Percentiles rank a stretch among this genome's conserved stretches.
phyloP scores from a whole-genome alignment of 2,888 invertebrate species.

The Rotaria sp. region DNA sequence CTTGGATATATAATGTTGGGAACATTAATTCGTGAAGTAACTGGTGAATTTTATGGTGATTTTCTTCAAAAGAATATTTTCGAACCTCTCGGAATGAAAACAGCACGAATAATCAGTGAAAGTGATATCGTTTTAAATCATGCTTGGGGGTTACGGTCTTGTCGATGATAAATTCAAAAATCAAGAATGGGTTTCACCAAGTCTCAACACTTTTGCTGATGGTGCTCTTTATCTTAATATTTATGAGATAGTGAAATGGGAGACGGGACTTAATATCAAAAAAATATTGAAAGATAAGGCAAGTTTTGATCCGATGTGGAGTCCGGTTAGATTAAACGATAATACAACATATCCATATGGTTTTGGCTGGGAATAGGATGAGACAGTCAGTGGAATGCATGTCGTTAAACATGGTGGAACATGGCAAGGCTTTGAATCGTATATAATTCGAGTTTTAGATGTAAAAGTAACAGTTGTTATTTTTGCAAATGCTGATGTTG shows the following conservation, averaged over 20 bases:
- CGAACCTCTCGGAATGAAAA: not conserved
- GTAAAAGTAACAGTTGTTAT: not conserved
- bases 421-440: not conserved
- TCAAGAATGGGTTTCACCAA: not conserved
- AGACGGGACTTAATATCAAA: not conserved
- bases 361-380: not conserved
- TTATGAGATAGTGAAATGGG: not conserved
- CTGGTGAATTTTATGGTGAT: not conserved
- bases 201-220: not conserved
- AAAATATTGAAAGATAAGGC: not conserved
- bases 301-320: not conserved
- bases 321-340: not conserved
- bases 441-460: not conserved
- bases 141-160: not conserved
- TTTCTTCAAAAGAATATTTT: not conserved
- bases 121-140: not conserved
- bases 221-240: not conserved
- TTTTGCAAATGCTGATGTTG: not conserved
- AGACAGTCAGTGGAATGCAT: not conserved
- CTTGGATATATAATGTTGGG: not conserved
- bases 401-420: not conserved
- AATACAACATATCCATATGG: not conserved
- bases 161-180: not conserved
- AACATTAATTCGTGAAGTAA: not conserved
- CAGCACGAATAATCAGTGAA: not conserved